Base-by-base conservation (phyloP, 2,888 invertebrate species). In the Brachyptera putata region DNA sequence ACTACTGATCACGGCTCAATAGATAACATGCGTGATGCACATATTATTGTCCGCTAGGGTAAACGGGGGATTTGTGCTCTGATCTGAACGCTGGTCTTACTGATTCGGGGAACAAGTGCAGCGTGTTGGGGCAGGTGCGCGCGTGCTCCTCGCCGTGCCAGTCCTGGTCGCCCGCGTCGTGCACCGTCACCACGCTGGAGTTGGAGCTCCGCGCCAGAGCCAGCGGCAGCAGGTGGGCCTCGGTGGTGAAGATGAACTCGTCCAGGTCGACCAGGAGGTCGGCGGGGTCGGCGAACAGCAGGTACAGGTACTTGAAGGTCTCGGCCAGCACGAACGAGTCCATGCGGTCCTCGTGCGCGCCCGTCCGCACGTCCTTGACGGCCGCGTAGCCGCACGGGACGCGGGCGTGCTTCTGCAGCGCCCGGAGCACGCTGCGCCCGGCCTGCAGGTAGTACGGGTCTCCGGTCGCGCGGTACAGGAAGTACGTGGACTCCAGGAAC, bases 371-470 rank as follows among this genome's bases (percentile, higher is more conserved):
- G 75, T 97, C 95, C 69, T 92, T 94, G n/a, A 97, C 91, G 1
- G 96, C 95, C 1, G 98, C 98, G 77, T 92, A 99, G 0, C 98
- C 98, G 74, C 98, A 99, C 1, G 89, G 84, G n/a, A 96, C 96
- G 68, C 91, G 81, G 0, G 97, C 90, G 76, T 93, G 87, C 66
- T 87, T 86, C 72, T 99, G 94, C 24, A 99, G 78, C 60, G 92
- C 91, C 69, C 88, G 87, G 30, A 99, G 78, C 0, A 93, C 94
- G 63, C 87, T 86, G 69, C 89, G 88, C 1, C 96, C 98, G 0
- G 95, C 93, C 67, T 91, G 88, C 62, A 99, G 77, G 73, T 99
- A 99, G 74, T 99, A 93, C 60, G 91, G 91, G 77, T 99, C 98
- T 48, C 88, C 88, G 0, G 98, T 99, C 1, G 98, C 97, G 70